Evolutionary conservation across 37 sponge, comb jelly and placozoan genomes (phyloP), one percentile per base, ranked within the genome.

Genomic region (Dysidea cf. avara): DNA sequence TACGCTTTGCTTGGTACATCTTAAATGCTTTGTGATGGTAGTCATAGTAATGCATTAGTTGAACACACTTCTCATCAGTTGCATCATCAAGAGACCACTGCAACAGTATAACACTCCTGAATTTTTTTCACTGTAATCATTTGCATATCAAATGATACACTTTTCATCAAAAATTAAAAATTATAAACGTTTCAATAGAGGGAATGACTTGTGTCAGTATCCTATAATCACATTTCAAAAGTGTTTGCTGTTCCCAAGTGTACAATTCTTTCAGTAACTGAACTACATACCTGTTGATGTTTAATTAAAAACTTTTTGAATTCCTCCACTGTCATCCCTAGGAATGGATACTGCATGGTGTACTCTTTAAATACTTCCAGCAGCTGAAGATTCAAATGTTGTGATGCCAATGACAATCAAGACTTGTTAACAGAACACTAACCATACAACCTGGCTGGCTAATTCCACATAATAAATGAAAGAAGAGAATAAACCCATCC

Each of bases 401-500:
- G n/a, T n/a, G n/a, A n/a, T n/a, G n/a, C n/a, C n/a, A n/a, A n/a
- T n/a, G n/a, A n/a, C n/a, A n/a, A n/a, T n/a, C n/a, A n/a, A n/a
- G n/a, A n/a, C n/a, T 25, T 6, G 17, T 26, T 46, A n/a, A n/a
- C n/a, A n/a, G n/a, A n/a, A n/a, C n/a, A 21, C 28, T 46, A 39
- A 17, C 30, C 26, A 9, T 9, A 31, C 78, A 53, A 53, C 56
- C 78, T 17, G 31, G 47, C 28, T 67, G 67, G 5, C 7, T 34
- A 16, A 66, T 74, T 16, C 68, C 77, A 76, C 81, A 86, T 35
- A 89, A 39, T 11, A 79, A 29, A 38, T 84, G 61, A 43, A 75
- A 81, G 28, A 81, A n/a, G 39, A 80, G 65, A 1, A 66, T 58
- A 53, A 90, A 84, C 13, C 91, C 91, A 35, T 90, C 81, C 91